phyloP scores from a whole-genome alignment of 2,888 invertebrate genomes.

The Drosophila atroscutellata region DNA sequence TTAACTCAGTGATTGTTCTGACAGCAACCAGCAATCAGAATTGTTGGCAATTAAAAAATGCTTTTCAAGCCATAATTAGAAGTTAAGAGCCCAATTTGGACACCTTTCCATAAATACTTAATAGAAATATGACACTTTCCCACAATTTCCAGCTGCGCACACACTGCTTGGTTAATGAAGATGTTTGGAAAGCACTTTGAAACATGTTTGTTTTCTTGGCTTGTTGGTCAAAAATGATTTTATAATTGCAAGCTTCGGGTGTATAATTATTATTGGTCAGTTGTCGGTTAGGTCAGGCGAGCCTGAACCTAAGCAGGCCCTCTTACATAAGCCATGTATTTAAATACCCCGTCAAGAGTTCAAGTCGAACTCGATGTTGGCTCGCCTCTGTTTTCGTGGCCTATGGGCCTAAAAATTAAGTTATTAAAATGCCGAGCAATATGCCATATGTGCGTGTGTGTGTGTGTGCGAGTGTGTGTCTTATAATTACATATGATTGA shows the following conservation, averaged over 20 bases:
- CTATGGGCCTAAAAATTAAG: conserved; percentile 71
- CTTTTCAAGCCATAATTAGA: conserved; percentile 36
- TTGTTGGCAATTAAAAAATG: conserved; percentile 30
- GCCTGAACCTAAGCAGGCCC: conserved; percentile 38
- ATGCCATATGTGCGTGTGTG: conserved; percentile 12
- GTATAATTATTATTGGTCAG: conserved; percentile 70
- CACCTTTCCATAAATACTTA: conserved; percentile 50
- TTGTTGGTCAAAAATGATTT: conserved; percentile 68
- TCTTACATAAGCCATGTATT: conserved; percentile 69
- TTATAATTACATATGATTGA: conserved; percentile 67
- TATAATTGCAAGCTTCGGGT: conserved; percentile 67
- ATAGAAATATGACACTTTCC: conserved; percentile 74
- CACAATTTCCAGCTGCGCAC: conserved; percentile 42
- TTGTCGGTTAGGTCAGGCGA: conserved; percentile 66
- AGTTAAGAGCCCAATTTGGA: conserved; percentile 25
- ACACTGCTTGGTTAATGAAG: conserved; percentile 62
- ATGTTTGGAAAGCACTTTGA: conserved; percentile 64
- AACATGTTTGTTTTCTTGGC: conserved; percentile 37
- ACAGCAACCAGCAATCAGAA: conserved; percentile 6
- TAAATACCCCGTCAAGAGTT: conserved; percentile 49
- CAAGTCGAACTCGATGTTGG: neutral
- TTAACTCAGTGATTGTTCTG: conserved; percentile 9
- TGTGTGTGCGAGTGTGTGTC: conserved; percentile 18
- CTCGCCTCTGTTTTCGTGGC: conserved; percentile 46
- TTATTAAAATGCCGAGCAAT: conserved; percentile 61